These are phyloP conservation scores for Grapholita molesta DNA, from an alignment of 1,140 invertebrate genomes.

Conservation along the genomic window DNA sequence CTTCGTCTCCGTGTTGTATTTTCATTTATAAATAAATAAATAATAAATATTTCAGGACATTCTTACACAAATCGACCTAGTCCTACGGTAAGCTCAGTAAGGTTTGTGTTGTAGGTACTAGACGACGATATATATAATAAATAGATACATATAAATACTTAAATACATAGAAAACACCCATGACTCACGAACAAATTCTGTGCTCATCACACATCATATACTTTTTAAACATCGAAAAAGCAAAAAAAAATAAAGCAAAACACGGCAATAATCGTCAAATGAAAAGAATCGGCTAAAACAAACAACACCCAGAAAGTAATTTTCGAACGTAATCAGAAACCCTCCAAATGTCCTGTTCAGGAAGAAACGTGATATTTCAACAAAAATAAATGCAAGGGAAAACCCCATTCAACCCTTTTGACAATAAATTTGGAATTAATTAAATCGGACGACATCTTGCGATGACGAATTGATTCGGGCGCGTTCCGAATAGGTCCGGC, in stretches of 20 bases:
- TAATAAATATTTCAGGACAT: not conserved
- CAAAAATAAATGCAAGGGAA: constrained; percentile 31
- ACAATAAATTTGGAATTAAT: constrained; percentile 64
- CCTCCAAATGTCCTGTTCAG: constrained; percentile 1
- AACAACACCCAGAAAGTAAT: not conserved
- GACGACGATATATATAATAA: no score
- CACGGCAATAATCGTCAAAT: not conserved
- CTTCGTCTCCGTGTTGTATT: not conserved
- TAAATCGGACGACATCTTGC: constrained; percentile 59
- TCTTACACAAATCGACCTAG: no score
- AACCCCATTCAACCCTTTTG: constrained; percentile 39
- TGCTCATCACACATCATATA: no score
- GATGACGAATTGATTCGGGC: constrained; percentile 59
- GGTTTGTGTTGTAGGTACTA: no score
- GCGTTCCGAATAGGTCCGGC: constrained; percentile 2
- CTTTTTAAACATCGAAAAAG: not conserved
- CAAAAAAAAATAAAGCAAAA: not conserved
- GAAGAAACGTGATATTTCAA: constrained; percentile 34
- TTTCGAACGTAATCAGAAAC: not conserved
- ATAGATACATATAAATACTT: no score
- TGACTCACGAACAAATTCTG: no score
- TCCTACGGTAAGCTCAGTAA: no score
- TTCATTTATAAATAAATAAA: not conserved
- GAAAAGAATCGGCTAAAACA: constrained; percentile 5
- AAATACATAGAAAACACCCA: no score